These are phyloP conservation scores for Gymnocephalus cernua DNA, from an alignment of 2,113 vertebrate genomes.

Conservation along the genomic window DNA sequence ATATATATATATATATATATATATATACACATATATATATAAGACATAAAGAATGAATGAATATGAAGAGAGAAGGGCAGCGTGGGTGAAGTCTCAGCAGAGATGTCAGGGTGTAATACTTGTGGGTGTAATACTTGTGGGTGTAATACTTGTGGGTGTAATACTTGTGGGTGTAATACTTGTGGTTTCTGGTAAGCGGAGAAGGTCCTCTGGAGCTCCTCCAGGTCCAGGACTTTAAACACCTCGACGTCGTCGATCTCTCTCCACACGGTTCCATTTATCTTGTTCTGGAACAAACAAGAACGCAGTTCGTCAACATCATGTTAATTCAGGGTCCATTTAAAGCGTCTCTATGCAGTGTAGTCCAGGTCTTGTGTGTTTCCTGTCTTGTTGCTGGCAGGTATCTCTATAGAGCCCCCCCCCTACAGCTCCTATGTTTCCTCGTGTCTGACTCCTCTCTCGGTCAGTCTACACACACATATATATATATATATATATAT, in stretches of 20 bases:
- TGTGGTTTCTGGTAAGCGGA: slow-evolving; percentile 97
- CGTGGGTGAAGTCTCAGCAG: not conserved
- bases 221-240: slow-evolving; percentile 93
- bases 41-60: not conserved
- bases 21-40: too few species aligned
- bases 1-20: too few species aligned
- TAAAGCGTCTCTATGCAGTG: too few species aligned
- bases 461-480: too few species aligned
- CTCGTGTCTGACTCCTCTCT: too few species aligned
- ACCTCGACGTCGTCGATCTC: slow-evolving; percentile 92
- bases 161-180: slow-evolving; percentile 84
- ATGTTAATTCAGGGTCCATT: not conserved
- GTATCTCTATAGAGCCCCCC: too few species aligned
- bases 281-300: slow-evolving; percentile 87
- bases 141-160: too few species aligned
- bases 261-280: slow-evolving; percentile 92
- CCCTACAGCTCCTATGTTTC: too few species aligned
- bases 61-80: not conserved
- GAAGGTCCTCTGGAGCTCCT: slow-evolving; percentile 94
- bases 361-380: too few species aligned
- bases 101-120: slow-evolving; percentile 75
- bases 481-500: too few species aligned
- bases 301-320: not conserved
- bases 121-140: too few species aligned
- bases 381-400: too few species aligned